Evolutionary conservation across 2,113 vertebrate genomes (phyloP).

Genomic region (Trematocara nigrifrons): DNA sequence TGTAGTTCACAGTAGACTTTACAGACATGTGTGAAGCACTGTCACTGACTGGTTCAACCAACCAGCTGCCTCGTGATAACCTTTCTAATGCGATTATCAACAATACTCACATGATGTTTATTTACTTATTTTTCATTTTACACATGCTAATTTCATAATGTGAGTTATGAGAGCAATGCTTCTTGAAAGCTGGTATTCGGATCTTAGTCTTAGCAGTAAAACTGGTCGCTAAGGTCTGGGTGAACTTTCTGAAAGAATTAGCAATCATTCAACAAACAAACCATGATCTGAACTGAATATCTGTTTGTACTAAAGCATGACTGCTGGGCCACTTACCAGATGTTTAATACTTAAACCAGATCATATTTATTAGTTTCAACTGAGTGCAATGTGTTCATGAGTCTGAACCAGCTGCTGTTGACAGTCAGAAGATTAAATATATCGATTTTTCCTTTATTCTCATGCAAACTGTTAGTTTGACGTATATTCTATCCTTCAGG

Average conservation of each 20-base stretch:
- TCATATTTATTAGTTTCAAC: background rate
- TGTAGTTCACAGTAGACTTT: background rate
- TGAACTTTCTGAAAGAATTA: background rate
- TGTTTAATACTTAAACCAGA: background rate
- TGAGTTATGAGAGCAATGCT: background rate
- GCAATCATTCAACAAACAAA: background rate
- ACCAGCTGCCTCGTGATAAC: background rate
- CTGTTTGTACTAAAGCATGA: background rate
- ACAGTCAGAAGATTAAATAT: background rate
- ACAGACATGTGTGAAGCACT: background rate
- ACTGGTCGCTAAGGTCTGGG: background rate
- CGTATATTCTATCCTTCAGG: background rate
- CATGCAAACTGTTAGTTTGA: background rate
- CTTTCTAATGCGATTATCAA: background rate
- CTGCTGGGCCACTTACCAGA: background rate
- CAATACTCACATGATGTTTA: background rate
- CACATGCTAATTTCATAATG: background rate
- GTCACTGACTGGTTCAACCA: background rate
- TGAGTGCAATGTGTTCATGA: background rate
- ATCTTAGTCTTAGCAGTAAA: background rate
- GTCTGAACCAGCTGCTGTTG: background rate
- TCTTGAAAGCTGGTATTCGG: background rate
- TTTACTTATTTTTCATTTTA: background rate
- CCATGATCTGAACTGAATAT: background rate
- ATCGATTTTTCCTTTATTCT: background rate